A percentile compares a stretch with the other conserved stretches of the same genome.
These are phyloP conservation scores for Andrena dorsata DNA, from an alignment of 2,888 invertebrate genomes.

Conservation along the genomic window DNA sequence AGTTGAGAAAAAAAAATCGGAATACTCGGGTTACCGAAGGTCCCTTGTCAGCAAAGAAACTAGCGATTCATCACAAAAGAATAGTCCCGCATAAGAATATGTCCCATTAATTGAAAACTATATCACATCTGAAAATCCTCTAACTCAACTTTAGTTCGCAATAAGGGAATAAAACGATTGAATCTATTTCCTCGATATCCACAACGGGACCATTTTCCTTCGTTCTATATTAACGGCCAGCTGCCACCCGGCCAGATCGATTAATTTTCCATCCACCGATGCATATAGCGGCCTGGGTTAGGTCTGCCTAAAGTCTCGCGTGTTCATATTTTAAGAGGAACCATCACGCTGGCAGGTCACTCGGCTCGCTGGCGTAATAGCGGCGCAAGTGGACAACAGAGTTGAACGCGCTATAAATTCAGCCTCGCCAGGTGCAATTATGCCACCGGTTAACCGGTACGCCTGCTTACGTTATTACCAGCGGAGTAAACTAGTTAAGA, in stretches of 20 bases:
- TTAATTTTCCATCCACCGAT: slow-evolving; percentile 30
- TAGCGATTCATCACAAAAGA: too few species aligned
- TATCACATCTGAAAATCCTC: neutral
- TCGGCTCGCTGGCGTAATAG: neutral
- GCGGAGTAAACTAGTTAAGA: slow-evolving; percentile 36
- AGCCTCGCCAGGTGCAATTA: slow-evolving; percentile 30
- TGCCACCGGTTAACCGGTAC: slow-evolving; percentile 14
- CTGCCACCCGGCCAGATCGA: neutral
- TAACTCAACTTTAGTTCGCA: too few species aligned
- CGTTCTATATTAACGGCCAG: neutral
- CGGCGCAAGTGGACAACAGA: slow-evolving; percentile 1
- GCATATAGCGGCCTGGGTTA: neutral
- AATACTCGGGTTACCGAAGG: too few species aligned
- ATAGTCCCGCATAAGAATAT: too few species aligned
- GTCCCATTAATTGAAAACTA: too few species aligned
- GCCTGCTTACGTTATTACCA: slow-evolving; percentile 34
- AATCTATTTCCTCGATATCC: neutral
- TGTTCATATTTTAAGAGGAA: slow-evolving; percentile 22
- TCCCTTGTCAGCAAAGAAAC: too few species aligned
- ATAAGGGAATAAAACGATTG: too few species aligned
- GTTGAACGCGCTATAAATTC: slow-evolving; percentile 39
- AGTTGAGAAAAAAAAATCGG: too few species aligned
- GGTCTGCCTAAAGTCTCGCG: slow-evolving; percentile 11
- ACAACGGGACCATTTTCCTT: neutral
- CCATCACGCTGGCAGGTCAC: neutral